phyloP scores from a whole-genome alignment of 2,888 invertebrate species.

The Cephus pulcher region DNA sequence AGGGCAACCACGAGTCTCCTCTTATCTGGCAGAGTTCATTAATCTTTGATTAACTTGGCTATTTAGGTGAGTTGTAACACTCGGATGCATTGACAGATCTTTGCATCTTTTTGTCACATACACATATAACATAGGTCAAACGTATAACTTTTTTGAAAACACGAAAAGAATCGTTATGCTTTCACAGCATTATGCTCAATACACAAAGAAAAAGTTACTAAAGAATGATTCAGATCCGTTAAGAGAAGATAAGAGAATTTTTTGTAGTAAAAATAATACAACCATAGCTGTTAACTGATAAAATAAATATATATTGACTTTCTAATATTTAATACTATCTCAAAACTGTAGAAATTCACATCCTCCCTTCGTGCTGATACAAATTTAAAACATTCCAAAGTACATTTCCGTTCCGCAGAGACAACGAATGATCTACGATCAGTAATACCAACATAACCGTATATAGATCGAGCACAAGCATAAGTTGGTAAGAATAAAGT shows the following conservation, averaged over 20 bases:
- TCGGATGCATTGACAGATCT: background rate
- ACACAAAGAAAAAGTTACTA: background rate
- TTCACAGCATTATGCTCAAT: background rate
- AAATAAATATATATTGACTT: no score
- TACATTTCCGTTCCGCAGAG: background rate
- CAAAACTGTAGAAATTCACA: background rate
- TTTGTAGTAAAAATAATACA: background rate
- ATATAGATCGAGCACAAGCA: background rate
- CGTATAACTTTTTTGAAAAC: background rate
- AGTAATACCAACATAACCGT: background rate
- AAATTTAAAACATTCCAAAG: background rate
- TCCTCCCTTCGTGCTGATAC: background rate
- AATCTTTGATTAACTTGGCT: background rate
- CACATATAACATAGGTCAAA: background rate
- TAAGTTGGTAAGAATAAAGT: background rate
- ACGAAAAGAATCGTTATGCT: background rate
- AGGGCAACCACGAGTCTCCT: constrained; percentile 10
- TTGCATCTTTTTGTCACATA: background rate
- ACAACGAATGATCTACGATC: background rate
- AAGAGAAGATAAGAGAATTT: background rate
- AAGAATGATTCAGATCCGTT: background rate
- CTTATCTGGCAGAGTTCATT: constrained; percentile 20
- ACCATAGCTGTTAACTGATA: background rate
- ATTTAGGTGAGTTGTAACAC: background rate
- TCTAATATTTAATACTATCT: background rate